Percentiles rank a stretch among this genome's conserved stretches.
phyloP scores from a whole-genome alignment of 2,797 vertebrate genomes.

The Acestrorhynchus altus region DNA sequence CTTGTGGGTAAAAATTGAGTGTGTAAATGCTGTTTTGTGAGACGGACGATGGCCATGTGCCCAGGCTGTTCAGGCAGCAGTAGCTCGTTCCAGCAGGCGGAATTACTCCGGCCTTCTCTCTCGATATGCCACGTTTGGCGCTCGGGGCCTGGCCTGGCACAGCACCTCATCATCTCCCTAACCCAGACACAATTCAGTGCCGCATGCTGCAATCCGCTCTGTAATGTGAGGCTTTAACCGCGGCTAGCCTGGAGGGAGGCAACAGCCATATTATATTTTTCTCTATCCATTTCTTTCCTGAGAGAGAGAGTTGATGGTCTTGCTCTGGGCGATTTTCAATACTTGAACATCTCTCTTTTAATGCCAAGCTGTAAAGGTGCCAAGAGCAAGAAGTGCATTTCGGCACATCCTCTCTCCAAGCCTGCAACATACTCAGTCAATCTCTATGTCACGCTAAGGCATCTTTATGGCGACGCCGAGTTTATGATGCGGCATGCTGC shows the following conservation, averaged over 20 bases:
- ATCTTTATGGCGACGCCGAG: conserved; percentile 32
- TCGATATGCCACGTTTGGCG: conserved; percentile 53
- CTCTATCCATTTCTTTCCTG: conserved; percentile 58
- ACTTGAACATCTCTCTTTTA: conserved; percentile 61
- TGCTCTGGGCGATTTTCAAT: conserved; percentile 57
- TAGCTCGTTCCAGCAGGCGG: conserved; percentile 80
- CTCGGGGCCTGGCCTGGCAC: conserved; percentile 53
- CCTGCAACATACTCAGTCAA: conserved; percentile 8
- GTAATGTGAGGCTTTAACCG: conserved; percentile 74
- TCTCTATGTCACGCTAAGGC: conserved; percentile 34
- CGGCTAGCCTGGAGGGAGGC: conserved; percentile 67
- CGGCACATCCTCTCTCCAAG: conserved; percentile 26
- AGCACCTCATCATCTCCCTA: conserved; percentile 69
- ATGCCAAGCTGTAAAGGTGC: conserved; percentile 55
- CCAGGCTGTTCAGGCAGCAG: conserved; percentile 69
- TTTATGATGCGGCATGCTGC: conserved; percentile 47
- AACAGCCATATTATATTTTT: conserved; percentile 59
- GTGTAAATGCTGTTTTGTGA: conserved; percentile 55
- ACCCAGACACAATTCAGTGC: conserved; percentile 78
- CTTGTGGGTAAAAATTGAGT: conserved; percentile 46
- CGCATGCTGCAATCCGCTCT: conserved; percentile 73
- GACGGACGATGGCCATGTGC: conserved; percentile 43
- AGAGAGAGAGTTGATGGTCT: conserved; percentile 58
- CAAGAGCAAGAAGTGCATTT: conserved; percentile 39
- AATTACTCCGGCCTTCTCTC: conserved; percentile 77